Conservation (phyloP, 2,888 invertebrate species). For the Drosophila nr. fundita region DNA sequence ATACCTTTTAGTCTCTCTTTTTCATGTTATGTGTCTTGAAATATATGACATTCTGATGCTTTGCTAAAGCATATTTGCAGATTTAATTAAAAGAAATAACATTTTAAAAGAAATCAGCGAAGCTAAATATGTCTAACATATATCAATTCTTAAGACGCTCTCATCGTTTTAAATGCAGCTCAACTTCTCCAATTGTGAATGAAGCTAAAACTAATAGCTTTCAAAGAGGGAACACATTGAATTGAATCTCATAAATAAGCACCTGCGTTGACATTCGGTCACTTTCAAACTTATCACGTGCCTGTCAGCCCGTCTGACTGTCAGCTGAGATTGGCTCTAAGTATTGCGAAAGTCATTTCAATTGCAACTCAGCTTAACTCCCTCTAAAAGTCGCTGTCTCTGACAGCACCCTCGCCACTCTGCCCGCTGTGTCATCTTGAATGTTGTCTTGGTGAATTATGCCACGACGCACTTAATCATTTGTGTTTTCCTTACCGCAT, state of each 20-base stretch:
- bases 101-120: too few species aligned
- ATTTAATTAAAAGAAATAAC: background rate
- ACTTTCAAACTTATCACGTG: constrained; percentile 1
- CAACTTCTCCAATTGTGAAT: background rate
- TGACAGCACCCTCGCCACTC: constrained; percentile 17
- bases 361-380: constrained; percentile 46
- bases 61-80: background rate
- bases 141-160: background rate
- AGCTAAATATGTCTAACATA: background rate
- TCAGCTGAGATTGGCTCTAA: constrained; percentile 46
- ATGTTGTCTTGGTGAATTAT: constrained; percentile 78
- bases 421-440: constrained; percentile 21
- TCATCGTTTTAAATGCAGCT: background rate
- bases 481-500: constrained; percentile 76
- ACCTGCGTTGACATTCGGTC: background rate
- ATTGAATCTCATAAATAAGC: background rate
- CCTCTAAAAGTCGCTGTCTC: constrained; percentile 11
- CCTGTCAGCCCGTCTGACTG: constrained; percentile 10
- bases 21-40: background rate
- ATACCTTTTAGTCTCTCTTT: background rate
- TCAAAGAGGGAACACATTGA: background rate
- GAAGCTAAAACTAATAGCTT: background rate
- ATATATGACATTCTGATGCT: background rate
- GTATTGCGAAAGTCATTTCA: constrained; percentile 62
- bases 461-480: constrained; percentile 75